Percentiles rank a stretch among this genome's conserved stretches.
Conservation (phyloP, 2,888 invertebrate genomes). For the Ophraella communa region DNA sequence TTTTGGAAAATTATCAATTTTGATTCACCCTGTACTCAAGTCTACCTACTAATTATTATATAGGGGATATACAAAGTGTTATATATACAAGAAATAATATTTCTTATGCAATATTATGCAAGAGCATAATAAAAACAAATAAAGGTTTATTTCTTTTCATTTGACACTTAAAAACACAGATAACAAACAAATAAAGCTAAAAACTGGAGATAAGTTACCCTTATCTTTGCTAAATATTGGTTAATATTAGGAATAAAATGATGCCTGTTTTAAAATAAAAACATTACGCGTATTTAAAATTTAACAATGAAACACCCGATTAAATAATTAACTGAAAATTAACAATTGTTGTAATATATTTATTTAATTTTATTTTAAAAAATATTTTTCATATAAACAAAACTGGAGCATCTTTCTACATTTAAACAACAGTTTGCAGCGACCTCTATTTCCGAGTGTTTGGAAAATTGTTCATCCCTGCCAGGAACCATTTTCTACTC, state of each 20-base stretch:
- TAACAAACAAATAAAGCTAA: too few relatives aligned
- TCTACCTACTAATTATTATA: too few relatives aligned
- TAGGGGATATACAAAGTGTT: too few relatives aligned
- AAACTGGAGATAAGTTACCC: too few relatives aligned
- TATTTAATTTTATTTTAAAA: background rate
- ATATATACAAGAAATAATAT: too few relatives aligned
- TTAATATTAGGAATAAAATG: background rate
- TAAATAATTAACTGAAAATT: background rate
- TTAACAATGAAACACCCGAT: background rate
- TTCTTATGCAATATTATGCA: too few relatives aligned
- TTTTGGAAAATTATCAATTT: too few relatives aligned
- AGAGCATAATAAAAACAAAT: too few relatives aligned
- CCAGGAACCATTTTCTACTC: background rate
- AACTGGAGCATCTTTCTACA: background rate
- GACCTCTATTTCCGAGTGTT: background rate
- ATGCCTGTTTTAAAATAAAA: background rate
- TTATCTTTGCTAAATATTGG: too few relatives aligned
- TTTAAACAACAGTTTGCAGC: background rate
- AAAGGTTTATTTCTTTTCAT: too few relatives aligned
- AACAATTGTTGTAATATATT: background rate
- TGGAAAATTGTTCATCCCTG: background rate
- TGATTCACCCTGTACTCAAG: too few relatives aligned
- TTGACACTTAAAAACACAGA: too few relatives aligned
- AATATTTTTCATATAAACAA: background rate
- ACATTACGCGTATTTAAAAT: background rate